Evolutionary conservation across 2,888 invertebrate species (phyloP), one percentile per base, ranked within the genome.

Genomic region (Rhorus exstirpatorius): DNA sequence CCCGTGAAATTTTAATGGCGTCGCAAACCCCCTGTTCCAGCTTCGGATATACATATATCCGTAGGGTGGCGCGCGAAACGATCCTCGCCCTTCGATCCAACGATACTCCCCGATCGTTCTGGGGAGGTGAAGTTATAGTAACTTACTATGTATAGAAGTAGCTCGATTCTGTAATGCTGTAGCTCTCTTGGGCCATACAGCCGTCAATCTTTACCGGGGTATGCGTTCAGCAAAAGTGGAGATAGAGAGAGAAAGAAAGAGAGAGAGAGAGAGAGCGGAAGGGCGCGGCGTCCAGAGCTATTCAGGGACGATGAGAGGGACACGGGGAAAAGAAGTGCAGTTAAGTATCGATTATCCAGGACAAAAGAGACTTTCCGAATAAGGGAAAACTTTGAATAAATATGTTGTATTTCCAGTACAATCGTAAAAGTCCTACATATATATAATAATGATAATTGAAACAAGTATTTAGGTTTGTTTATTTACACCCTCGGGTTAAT

Each of bases 1-100:
- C 71, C 86, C 85, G 83, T 88, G 87, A 87, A 89, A 89, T 89
- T 89, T 89, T 87, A 88, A 89, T 88, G 88, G 74, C 78, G 78
- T 70, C 85, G 70, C 81, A 78, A 81, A 84, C 81, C 86, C 83
- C 84, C 84, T 65, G n/a, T 79, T 76, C 21, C 53, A 49, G 17
- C 70, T 51, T 41, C 58, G 12, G 46, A 17, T 38, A 55, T 53
- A 41, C 71, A 51, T 53, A 67, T 72, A 71, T 67, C 1, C 8
- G 70, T 35, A 71, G 55, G 75, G 24, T 35, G 68, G n/a, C 26
- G 55, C 26, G 67, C 78, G 65, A 83, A 83, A 83, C 81, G 78
- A 79, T 71, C 55, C 63, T 79, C 61, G 63, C 79, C 60, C 79
- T 76, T 75, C 79, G 79, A 81, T 79, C 75, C 58, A 51, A 75